phyloP scores from a whole-genome alignment of 2,888 invertebrate genomes.

The Periphyllus acericola region DNA sequence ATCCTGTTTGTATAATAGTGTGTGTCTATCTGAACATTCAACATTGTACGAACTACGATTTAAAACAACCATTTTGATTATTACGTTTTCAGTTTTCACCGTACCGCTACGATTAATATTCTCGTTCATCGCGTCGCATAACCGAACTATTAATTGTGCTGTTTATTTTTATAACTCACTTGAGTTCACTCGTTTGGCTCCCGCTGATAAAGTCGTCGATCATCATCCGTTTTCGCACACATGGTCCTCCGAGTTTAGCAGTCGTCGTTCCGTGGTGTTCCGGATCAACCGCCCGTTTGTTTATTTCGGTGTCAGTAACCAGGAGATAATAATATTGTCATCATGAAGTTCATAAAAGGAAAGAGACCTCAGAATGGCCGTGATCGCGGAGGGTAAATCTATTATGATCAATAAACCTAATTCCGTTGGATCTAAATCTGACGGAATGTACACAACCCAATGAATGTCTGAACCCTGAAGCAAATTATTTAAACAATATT shows the following conservation, averaged over 20 bases:
- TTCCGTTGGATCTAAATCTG: too few species aligned
- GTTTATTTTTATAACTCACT: background rate
- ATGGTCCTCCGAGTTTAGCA: background rate
- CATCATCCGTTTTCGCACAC: too few species aligned
- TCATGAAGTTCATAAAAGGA: slow-evolving; percentile 52
- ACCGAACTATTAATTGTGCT: background rate
- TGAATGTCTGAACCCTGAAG: background rate
- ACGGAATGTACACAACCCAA: background rate
- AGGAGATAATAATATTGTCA: background rate
- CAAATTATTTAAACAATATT: background rate
- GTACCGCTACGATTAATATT: background rate
- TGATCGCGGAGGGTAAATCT: slow-evolving; percentile 51
- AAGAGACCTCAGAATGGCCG: slow-evolving; percentile 47
- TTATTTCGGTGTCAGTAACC: slow-evolving; percentile 24
- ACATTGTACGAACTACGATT: background rate
- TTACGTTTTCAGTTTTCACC: background rate
- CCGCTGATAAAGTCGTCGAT: background rate
- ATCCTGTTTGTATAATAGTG: background rate
- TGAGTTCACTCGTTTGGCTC: background rate
- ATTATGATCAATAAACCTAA: background rate
- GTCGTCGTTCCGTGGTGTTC: background rate
- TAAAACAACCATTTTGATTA: slow-evolving; percentile 13
- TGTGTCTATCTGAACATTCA: slow-evolving; percentile 1
- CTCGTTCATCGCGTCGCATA: background rate
- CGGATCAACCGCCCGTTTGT: background rate